Evolutionary conservation across 2,888 invertebrate species (phyloP), one percentile per base, ranked within the genome.

Genomic region (Trimorus sp.): DNA sequence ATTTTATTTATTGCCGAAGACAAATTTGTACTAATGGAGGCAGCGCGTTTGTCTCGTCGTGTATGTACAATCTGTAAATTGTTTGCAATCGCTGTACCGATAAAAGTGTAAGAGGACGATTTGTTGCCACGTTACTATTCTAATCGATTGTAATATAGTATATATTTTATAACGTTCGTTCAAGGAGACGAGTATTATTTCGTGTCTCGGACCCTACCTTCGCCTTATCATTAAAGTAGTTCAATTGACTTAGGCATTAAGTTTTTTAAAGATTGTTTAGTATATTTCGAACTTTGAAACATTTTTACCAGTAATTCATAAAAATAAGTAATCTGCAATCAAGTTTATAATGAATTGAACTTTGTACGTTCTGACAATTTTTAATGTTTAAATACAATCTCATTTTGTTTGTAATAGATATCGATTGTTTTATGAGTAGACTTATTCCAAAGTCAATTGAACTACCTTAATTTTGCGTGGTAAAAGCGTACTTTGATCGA

Each of bases 21-120:
- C 26, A 54, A 54, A 84, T 79, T 79, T 78, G 74, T 84, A 83
- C 82, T 80, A 74, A 69, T 58, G 79, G 80, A 80, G 51, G 56
- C 51, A 65, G 16, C 4, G 48, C 49, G 59, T 37, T 74, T 74
- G 84, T 75, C 73, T 81, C 80, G 60, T 68, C 79, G 85, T 86
- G 88, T 86, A 87, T 90, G 89, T 90, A 89, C 85, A 90, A 89
- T 89, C 85, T 90, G 90, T 90, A 90, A 89, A 90, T 90, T 89
- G 85, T 86, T 86, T 87, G 85, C 26, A 85, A 86, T 83, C 85
- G 83, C 66, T 80, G 79, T 80, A 80, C 70, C 75, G 58, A 70
- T 75, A 80, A 69, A 51, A 79, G 79, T 70, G n/a, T n/a, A n/a
- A n/a, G n/a, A n/a, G n/a, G n/a, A n/a, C n/a, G n/a, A n/a, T n/a